Evolutionary conservation across 2,113 vertebrate genomes (phyloP).

Genomic region (Plecturocebus donacophilus): DNA sequence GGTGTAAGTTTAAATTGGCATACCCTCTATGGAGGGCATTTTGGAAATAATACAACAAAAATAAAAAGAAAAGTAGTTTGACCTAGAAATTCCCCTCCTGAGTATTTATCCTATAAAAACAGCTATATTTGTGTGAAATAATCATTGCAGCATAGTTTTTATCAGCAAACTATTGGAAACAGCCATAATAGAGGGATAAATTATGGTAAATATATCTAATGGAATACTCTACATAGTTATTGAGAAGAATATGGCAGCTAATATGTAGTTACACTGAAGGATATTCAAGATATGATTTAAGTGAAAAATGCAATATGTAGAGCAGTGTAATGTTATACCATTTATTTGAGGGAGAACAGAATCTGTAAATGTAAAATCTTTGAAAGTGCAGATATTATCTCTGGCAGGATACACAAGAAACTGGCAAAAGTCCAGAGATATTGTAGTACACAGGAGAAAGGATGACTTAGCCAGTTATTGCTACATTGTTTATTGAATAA

Average conservation of each 20-base stretch:
- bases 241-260: neutral
- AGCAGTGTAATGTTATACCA: neutral
- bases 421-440: neutral
- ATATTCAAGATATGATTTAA: neutral
- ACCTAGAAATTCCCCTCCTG: neutral
- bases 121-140: neutral
- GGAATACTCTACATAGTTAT: neutral
- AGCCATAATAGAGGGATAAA: neutral
- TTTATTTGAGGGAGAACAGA: neutral
- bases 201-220: neutral
- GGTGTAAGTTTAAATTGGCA: neutral
- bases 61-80: neutral
- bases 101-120: neutral
- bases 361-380: neutral
- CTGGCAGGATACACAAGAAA: neutral
- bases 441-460: neutral
- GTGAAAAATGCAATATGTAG: neutral
- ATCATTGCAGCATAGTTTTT: neutral
- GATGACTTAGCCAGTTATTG: neutral
- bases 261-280: neutral
- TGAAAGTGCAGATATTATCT: neutral
- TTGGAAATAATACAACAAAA: neutral
- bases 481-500: no score
- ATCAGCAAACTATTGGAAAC: neutral
- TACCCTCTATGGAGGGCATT: neutral